These are phyloP conservation scores for Myathropa florea DNA, from an alignment of 2,888 invertebrate species.

Conservation along the genomic window DNA sequence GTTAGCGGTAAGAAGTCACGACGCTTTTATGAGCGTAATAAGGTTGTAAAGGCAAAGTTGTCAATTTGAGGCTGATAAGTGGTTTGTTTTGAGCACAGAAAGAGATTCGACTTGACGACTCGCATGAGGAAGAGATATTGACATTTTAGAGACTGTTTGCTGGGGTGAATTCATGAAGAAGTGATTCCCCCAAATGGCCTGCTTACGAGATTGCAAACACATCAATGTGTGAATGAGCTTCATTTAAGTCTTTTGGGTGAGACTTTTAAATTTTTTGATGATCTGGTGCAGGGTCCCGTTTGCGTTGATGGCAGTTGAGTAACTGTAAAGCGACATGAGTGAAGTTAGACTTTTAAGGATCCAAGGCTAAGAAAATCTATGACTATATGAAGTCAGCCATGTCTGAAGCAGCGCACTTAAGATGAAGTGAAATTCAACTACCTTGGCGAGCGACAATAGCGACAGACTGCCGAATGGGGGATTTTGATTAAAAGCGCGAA, in stretches of 20 bases:
- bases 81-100: slow-evolving; percentile 11
- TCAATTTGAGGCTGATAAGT: slow-evolving; percentile 28
- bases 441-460: too few species aligned
- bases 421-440: too few species aligned
- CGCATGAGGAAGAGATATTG: background rate
- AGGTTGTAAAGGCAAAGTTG: slow-evolving; percentile 17
- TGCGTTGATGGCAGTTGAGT: background rate
- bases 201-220: background rate
- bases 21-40: slow-evolving; percentile 24
- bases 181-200: background rate
- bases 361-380: too few species aligned
- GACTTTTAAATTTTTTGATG: background rate
- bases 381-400: too few species aligned
- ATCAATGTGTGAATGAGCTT: background rate
- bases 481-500: too few species aligned
- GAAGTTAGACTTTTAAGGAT: background rate
- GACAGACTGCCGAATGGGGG: too few species aligned
- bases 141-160: background rate
- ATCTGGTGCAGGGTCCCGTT: background rate
- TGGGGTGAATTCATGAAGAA: background rate
- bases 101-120: background rate
- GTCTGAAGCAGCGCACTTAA: too few species aligned
- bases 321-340: background rate
- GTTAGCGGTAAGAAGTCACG: slow-evolving; percentile 12
- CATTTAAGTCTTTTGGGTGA: background rate